Conservation (phyloP, 2,113 vertebrate genomes). For the Vidua chalybeata region DNA sequence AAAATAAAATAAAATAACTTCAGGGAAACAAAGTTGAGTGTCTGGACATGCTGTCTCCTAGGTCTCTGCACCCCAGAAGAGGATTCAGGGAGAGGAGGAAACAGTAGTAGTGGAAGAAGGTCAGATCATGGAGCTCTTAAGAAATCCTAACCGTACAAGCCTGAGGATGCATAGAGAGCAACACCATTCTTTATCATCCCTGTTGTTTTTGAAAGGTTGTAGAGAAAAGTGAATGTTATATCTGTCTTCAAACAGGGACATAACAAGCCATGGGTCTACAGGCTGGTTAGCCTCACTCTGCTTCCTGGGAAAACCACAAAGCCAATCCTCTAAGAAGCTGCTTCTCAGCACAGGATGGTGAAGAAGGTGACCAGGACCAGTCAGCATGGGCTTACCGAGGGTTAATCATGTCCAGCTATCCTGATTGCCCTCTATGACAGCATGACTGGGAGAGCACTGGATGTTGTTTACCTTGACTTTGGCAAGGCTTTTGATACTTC, state of each 20-base stretch:
- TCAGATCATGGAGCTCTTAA: background rate
- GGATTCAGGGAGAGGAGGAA: background rate
- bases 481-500: background rate
- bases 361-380: background rate
- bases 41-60: background rate
- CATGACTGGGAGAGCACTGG: background rate
- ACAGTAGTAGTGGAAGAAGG: background rate
- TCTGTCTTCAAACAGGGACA: background rate
- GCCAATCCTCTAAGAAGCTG: background rate
- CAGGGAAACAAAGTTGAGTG: background rate
- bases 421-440: background rate
- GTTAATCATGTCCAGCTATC: background rate
- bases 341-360: background rate
- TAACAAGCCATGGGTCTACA: background rate
- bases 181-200: background rate
- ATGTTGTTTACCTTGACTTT: background rate
- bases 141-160: background rate
- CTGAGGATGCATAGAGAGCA: background rate
- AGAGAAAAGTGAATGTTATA: background rate
- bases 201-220: background rate
- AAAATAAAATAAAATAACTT: background rate
- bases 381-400: background rate
- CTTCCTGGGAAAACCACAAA: background rate
- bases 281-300: background rate
- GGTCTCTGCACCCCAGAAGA: background rate